Base-by-base conservation (phyloP, 2,888 invertebrate genomes). In the Hyposoter didymator region DNA sequence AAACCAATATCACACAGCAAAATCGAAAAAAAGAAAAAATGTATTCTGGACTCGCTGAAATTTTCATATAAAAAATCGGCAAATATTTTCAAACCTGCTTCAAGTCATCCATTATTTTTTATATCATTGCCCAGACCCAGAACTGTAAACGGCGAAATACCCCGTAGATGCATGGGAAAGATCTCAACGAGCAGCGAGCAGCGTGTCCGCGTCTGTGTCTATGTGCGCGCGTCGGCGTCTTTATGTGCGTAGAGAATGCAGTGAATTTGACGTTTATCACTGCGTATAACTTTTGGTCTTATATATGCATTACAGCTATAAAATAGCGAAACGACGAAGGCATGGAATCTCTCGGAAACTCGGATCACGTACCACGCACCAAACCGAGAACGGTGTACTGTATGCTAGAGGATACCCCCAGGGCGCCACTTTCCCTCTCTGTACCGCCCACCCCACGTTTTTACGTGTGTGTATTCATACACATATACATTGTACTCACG, bases 361-460 rank as follows among this genome's bases (percentile, higher is more conserved):
- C 86, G 66, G 81, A 86, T 87, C 87, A 87, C 87, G 87, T 86
- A 81, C 83, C 55, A 86, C 83, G 86, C 84, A 87, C 84, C 84
- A 70, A 86, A 81, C 82, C 83, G 73, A 72, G 49, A 59, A 52
- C 52, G 66, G 52, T 22, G 17, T 22, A 19, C 70, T 72, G 47
- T 47, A 47, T n/a, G 22, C 52, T 52, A 59, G 6, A 35, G 52
- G 72, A 64, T 66, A 66, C 45, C 45, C 43, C 52, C 19, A 55
- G 74, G 80, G 55, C 67, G 47, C 47, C 59, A 84, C 66, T 84
- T 76, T 81, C 80, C 52, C 66, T 73, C 67, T 74, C 66, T 52
- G 28, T 73, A 39, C 22, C 43, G 70, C 49, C 49, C 67, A 35
- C 32, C 22, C 39, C n/a, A 35, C 43, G 47, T 45, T 39, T 49